Conservation (phyloP, 2,113 vertebrate species). For the Scalopus aquaticus region DNA sequence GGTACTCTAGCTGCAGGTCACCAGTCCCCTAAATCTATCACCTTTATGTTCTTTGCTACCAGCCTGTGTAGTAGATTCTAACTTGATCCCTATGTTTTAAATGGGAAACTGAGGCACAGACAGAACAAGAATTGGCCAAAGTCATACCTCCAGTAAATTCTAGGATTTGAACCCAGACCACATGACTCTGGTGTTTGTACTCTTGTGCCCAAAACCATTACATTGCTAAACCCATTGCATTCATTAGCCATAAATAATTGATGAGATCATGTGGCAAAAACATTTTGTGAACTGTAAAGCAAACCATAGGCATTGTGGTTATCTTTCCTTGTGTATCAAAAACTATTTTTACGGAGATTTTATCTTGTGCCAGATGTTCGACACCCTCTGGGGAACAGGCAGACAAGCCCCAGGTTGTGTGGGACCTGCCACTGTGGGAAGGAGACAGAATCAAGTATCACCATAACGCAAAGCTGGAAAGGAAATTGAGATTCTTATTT, state of each 20-base stretch:
- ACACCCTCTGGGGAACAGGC: not conserved
- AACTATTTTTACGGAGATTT: not conserved
- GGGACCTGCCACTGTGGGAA: not conserved
- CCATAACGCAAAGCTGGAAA: not conserved
- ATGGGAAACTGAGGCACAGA: not conserved
- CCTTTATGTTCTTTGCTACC: not conserved
- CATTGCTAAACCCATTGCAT: not conserved
- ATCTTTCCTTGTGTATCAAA: not conserved
- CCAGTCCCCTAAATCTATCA: not conserved
- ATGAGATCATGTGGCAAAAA: not conserved
- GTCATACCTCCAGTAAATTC: too few species aligned
- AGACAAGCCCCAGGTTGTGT: not conserved
- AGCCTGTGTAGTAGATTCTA: not conserved
- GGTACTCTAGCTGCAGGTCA: accelerated
- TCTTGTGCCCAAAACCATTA: not conserved
- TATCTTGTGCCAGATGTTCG: not conserved
- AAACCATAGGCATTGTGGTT: not conserved
- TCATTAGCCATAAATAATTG: not conserved
- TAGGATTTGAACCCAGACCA: not conserved
- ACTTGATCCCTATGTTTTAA: not conserved
- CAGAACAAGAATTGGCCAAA: not conserved
- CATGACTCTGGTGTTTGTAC: not conserved
- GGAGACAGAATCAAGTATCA: not conserved
- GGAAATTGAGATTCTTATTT: not conserved
- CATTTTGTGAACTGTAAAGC: not conserved